phyloP scores from a whole-genome alignment of 2,888 invertebrate species.

The Pristionchus fissidentatus region DNA sequence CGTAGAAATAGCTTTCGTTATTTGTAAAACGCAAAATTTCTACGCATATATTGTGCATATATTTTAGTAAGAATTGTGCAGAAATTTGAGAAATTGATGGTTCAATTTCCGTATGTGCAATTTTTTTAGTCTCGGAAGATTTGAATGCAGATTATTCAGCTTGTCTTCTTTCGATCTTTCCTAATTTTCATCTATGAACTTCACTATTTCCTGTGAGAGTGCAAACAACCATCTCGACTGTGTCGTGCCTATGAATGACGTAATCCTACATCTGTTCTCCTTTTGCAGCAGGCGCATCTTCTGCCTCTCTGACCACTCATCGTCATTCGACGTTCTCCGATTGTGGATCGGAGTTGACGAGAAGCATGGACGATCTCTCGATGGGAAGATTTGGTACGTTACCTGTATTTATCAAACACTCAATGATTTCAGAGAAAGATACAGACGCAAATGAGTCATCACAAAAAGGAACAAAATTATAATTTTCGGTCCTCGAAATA shows the following conservation, averaged over 20 bases:
- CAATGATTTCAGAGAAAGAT: background rate
- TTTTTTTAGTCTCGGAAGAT: too few relatives aligned
- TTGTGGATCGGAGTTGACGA: constrained; percentile 46
- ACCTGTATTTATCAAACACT: background rate
- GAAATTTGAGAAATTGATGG: too few relatives aligned
- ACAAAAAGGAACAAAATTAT: background rate
- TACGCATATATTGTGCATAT: too few relatives aligned
- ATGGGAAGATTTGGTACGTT: constrained; percentile 37
- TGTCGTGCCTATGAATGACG: too few relatives aligned
- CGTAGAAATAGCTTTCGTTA: too few relatives aligned
- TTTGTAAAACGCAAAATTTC: too few relatives aligned
- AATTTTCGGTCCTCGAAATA: background rate
- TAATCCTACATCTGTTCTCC: background rate
- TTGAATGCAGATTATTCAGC: too few relatives aligned
- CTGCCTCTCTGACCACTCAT: constrained; percentile 38
- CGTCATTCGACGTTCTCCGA: constrained; percentile 44
- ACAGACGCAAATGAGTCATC: background rate
- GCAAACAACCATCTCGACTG: too few relatives aligned
- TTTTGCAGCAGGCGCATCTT: background rate
- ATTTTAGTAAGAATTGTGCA: too few relatives aligned
- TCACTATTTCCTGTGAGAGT: too few relatives aligned
- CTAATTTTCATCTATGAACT: too few relatives aligned
- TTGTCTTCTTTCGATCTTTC: background rate
- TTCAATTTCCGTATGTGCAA: too few relatives aligned
- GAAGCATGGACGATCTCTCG: constrained; percentile 42